Base-by-base conservation (phyloP, 2,113 vertebrate species). In the Myxocyprinus asiaticus region DNA sequence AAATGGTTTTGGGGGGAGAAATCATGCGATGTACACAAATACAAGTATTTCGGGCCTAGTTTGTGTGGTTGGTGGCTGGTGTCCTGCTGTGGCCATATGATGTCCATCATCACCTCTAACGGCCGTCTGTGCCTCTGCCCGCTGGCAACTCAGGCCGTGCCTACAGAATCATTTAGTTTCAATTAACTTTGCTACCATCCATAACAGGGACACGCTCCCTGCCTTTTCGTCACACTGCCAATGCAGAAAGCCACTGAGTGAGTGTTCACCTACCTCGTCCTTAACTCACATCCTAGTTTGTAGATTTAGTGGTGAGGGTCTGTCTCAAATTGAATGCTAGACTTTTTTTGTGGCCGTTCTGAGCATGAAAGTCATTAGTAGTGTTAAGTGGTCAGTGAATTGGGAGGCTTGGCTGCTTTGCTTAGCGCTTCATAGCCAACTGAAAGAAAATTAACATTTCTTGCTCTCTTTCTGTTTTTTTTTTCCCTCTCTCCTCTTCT, bases 41-140 rank as follows among this genome's bases (percentile, higher is more conserved):
- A 33, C 22, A 33, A 33, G 22, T 33, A 33, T 33, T 33, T 33
- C 22, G 3, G 22, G 22, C 22, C 1, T 33, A 33, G 22, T 33
- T 33, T 33, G 22, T 33, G 22, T 33, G 22, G 22, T 33, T 33
- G 22, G 67, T 64, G 63, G 59, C 63, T 71, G 69, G 48, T 51
- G 47, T 71, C 77, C 6, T 45, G 67, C 68, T 72, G 59, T 72
- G 77, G 50, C 68, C 77, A 79, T 79, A 63, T 64, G 59, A 79
- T 79, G 68, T 48, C 77, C 59, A 62, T 53, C 45, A 44, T 79
- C 67, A 72, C 67, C 68, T 71, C 59, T 50, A 55, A 65, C 62
- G 58, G 71, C 71, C 71, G 62, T 63, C 71, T 74, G 71, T 74
- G 58, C 58, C 15, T 47, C 56, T 62, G 56, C 71, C 71, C 62